These are phyloP conservation scores for Delichon dasypus DNA, from an alignment of 2,797 vertebrate genomes.

Conservation along the genomic window DNA sequence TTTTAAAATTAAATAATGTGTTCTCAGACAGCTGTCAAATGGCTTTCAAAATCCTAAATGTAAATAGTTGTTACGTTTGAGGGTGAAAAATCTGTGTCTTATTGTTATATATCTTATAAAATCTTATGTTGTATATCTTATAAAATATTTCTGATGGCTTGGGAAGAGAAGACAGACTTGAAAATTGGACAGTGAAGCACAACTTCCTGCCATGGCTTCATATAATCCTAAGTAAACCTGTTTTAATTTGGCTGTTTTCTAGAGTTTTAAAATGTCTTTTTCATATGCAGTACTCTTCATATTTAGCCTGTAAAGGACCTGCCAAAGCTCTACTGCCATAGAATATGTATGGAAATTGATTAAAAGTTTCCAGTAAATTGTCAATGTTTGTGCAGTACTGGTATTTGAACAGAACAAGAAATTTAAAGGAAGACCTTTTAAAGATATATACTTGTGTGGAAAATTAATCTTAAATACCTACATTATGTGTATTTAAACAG, in stretches of 20 bases:
- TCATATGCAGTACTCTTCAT: not conserved
- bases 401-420: not conserved
- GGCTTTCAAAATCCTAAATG: not conserved
- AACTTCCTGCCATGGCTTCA: not conserved
- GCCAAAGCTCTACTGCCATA: not conserved
- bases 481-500: not conserved
- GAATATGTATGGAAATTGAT: not conserved
- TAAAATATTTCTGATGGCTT: not conserved
- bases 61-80: not conserved
- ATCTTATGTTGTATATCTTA: not conserved
- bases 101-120: not conserved
- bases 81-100: not conserved
- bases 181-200: not conserved
- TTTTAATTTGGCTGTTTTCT: not conserved
- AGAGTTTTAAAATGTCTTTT: not conserved
- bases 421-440: not conserved
- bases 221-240: not conserved
- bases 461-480: not conserved
- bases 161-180: not conserved
- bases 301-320: not conserved
- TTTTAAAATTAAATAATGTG: not conserved
- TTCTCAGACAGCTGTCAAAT: slow-evolving; percentile 12
- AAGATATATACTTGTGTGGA: not conserved
- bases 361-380: not conserved
- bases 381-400: not conserved